phyloP scores from a whole-genome alignment of 1,140 invertebrate genomes.

The Cherax destructor region DNA sequence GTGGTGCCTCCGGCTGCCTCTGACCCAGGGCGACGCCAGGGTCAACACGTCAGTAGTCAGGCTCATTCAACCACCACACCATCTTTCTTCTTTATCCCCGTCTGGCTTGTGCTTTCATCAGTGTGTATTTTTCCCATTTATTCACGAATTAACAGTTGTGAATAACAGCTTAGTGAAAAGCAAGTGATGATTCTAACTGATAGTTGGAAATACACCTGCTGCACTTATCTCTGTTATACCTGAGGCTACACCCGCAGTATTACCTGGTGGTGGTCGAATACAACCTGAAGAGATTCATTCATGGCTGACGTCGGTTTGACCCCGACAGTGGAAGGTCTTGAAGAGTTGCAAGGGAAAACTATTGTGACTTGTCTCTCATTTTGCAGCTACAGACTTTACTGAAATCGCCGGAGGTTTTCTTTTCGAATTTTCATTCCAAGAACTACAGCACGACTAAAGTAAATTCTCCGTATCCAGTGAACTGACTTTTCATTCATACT shows the following conservation, averaged over 20 bases:
- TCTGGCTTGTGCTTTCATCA: too few relatives aligned
- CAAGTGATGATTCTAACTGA: too few relatives aligned
- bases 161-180: too few relatives aligned
- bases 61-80: conserved; percentile 37
- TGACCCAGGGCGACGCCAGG: conserved; percentile 54
- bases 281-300: conserved; percentile 50
- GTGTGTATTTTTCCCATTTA: too few relatives aligned
- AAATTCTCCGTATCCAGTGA: background rate
- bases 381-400: background rate
- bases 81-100: background rate
- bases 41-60: conserved; percentile 38
- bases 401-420: background rate
- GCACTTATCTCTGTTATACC: too few relatives aligned
- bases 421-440: background rate
- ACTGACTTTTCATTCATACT: background rate
- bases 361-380: background rate
- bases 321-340: background rate
- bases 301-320: conserved; percentile 50
- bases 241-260: background rate
- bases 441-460: background rate
- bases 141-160: too few relatives aligned
- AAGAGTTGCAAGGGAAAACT: background rate
- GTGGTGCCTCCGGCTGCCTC: conserved; percentile 31
- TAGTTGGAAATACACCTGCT: too few relatives aligned
- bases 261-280: background rate